These are phyloP conservation scores for Dicentrarchus labrax DNA, from an alignment of 2,113 vertebrate genomes.

Conservation along the genomic window DNA sequence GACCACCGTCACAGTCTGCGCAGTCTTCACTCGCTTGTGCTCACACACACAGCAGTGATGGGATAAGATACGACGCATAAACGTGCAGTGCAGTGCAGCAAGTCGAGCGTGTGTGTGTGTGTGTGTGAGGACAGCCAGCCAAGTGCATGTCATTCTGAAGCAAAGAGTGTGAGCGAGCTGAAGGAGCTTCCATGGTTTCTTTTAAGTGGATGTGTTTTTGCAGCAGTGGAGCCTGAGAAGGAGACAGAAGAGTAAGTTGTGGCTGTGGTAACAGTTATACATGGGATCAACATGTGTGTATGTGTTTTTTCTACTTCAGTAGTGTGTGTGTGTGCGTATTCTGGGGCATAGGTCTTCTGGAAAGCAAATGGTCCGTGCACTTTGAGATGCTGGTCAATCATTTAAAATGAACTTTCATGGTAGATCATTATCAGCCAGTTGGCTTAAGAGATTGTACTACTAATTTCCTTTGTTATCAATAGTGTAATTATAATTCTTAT, in stretches of 20 bases:
- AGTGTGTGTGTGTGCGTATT: background rate
- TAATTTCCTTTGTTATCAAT: background rate
- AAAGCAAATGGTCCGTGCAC: constrained; percentile 10
- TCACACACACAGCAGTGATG: constrained; percentile 34
- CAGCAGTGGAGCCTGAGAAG: constrained; percentile 30
- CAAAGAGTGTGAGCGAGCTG: constrained; percentile 1
- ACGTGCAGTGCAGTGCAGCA: constrained; percentile 8
- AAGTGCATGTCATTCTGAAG: constrained; percentile 12
- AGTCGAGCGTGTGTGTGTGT: background rate
- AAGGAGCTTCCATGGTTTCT: background rate
- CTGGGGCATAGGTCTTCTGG: background rate
- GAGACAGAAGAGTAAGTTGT: constrained; percentile 54
- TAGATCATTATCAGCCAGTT: background rate
- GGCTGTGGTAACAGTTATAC: constrained; percentile 10
- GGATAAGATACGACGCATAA: constrained; percentile 49
- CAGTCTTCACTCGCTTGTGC: constrained; percentile 21
- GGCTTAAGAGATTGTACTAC: background rate
- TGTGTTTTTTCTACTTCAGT: constrained; percentile 7
- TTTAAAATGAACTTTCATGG: constrained; percentile 21
- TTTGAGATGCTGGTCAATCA: constrained; percentile 40
- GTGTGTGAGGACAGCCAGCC: constrained; percentile 17
- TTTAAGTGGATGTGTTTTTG: constrained; percentile 19
- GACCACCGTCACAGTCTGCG: constrained; percentile 49
- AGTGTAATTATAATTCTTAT: background rate
- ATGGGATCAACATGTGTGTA: background rate